Base-by-base conservation (phyloP, 2,113 vertebrate genomes). In the Planiliza haematocheilus region DNA sequence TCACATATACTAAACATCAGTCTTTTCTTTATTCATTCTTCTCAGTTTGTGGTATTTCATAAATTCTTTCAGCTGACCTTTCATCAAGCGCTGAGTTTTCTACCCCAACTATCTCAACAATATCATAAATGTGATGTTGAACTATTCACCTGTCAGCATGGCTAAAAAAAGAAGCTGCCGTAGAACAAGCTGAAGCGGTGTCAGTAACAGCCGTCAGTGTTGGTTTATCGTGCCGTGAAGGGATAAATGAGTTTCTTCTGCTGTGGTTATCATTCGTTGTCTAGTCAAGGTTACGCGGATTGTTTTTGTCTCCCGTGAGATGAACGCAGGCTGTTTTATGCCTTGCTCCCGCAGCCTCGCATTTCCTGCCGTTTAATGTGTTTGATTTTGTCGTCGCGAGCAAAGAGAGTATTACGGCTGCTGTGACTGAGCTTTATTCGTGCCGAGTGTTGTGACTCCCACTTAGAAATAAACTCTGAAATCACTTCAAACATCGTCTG, bases 391-490 rank as follows among this genome's bases (percentile, higher is more conserved):
- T 45, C 65, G 24, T 42, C 51, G 53, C 52, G 70, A 74, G 48
- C 36, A 51, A 60, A 72, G 61, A 61, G 65, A 20, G 51, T 43
- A 46, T 73, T 48, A 48, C 56, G 51, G 57, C 68, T 56, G 68
- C 51, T 13, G 70, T 48, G 63, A 55, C 67, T 62, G 50, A 73
- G 45, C 65, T 83, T 75, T 59, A 67, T 69, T 86, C 62, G 62
- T 20, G 56, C 76, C 59, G 17, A 81, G 49, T 63, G 58, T 68
- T 80, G 46, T 46, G 79, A 81, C 89, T 87, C 79, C 81, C 63
- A 74, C 82, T 46, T 63, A 65, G 58, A 84, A 90, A 81, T 79
- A 66, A 84, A 83, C 80, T 84, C 77, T 76, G 36, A 79, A 88
- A 88, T 79, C 71, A 72, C 77, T 77, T 90, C 79, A 81, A 86